These are phyloP conservation scores for Magallana angulata DNA, from an alignment of 1,140 invertebrate genomes.

Conservation along the genomic window DNA sequence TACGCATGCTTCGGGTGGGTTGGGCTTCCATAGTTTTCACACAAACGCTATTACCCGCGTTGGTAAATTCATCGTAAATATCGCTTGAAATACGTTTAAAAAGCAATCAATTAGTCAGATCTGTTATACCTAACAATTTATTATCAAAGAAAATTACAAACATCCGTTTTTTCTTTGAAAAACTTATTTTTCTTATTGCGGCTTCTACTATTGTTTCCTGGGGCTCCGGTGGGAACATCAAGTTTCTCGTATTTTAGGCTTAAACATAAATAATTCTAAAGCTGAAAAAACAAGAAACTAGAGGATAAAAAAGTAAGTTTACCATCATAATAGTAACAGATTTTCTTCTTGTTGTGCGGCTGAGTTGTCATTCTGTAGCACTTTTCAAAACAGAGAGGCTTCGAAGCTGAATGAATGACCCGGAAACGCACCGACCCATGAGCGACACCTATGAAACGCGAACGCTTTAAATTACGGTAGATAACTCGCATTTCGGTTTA, in stretches of 20 bases:
- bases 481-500: no score
- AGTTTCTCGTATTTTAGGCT: background rate
- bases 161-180: background rate
- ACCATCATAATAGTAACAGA: slow-evolving; percentile 99
- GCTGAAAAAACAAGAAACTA: background rate
- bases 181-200: background rate
- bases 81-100: background rate
- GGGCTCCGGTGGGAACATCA: background rate
- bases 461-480: no score
- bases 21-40: slow-evolving; percentile 58
- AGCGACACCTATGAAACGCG: background rate
- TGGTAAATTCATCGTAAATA: background rate
- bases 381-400: no score
- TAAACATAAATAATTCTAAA: background rate
- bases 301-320: slow-evolving; percentile 82
- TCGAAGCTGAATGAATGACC: background rate
- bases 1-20: slow-evolving; percentile 38
- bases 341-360: slow-evolving; percentile 79
- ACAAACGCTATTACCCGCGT: background rate
- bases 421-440: background rate
- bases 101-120: no score
- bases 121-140: background rate
- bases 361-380: slow-evolving; percentile 57
- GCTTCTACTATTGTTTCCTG: slow-evolving; percentile 13
- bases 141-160: background rate